Evolutionary conservation across 2,888 invertebrate species (phyloP).

Genomic region (Hipparchia semele): DNA sequence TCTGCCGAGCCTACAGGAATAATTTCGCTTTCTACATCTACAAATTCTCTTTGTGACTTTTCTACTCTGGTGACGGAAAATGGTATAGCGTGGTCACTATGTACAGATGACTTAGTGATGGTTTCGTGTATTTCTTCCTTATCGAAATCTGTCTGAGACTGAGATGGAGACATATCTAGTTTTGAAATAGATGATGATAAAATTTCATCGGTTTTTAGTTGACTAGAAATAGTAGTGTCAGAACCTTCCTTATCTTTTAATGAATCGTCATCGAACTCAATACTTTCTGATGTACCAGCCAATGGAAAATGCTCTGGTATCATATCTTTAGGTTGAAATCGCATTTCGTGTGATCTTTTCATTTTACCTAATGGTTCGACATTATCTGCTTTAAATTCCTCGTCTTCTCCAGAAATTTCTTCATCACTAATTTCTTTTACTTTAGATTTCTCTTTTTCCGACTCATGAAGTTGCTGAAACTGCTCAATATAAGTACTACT

Average conservation of each 20-base stretch:
- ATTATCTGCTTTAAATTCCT: slow-evolving; percentile 74
- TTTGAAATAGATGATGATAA: slow-evolving; percentile 76
- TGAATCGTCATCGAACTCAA: slow-evolving; percentile 71
- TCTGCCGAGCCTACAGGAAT: slow-evolving; percentile 73
- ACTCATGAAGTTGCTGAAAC: slow-evolving; percentile 65
- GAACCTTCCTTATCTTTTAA: slow-evolving; percentile 70
- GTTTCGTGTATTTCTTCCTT: slow-evolving; percentile 59
- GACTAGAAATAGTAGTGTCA: slow-evolving; percentile 76
- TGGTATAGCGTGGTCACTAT: slow-evolving; percentile 62
- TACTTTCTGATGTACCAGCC: slow-evolving; percentile 70
- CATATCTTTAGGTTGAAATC: slow-evolving; percentile 87
- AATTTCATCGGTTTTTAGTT: slow-evolving; percentile 72
- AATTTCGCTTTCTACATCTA: slow-evolving; percentile 78
- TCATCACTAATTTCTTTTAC: slow-evolving; percentile 78
- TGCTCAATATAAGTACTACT: slow-evolving; percentile 83
- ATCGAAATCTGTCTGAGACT: slow-evolving; percentile 60
- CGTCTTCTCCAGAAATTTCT: slow-evolving; percentile 82
- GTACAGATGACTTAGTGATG: slow-evolving; percentile 49
- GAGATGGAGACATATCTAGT: slow-evolving; percentile 67
- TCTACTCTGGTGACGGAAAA: slow-evolving; percentile 70
- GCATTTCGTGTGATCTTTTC: slow-evolving; percentile 96
- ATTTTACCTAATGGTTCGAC: slow-evolving; percentile 87
- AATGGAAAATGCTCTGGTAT: slow-evolving; percentile 74
- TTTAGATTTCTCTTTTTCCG: slow-evolving; percentile 60
- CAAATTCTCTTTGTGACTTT: slow-evolving; percentile 66